Percentiles rank a stretch among this genome's conserved stretches.
Conservation (phyloP, 2,888 invertebrate genomes). For the Alitta virens region DNA sequence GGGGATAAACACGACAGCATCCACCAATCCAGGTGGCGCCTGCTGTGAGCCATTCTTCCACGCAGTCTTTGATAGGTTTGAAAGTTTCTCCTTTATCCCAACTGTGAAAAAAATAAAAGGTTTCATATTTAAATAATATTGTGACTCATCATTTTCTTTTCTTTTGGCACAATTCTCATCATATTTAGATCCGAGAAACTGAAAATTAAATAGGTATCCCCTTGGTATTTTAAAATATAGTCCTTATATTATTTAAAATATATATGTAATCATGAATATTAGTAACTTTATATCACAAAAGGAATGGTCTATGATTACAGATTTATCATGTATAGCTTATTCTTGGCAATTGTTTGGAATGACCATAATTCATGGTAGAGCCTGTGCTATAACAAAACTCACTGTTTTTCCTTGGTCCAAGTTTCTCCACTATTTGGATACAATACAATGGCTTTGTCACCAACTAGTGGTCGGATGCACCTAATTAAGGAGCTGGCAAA, state of each 20-base stretch:
- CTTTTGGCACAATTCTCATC: too few species aligned
- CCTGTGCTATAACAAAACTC: constrained; percentile 6
- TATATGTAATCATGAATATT: too few species aligned
- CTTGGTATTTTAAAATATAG: too few species aligned
- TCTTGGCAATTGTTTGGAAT: too few species aligned
- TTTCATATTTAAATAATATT: neutral
- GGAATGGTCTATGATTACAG: too few species aligned
- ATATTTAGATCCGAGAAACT: too few species aligned
- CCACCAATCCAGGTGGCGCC: constrained; percentile 87
- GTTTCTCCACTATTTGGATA: constrained; percentile 86
- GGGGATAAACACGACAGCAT: constrained; percentile 83
- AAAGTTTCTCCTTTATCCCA: constrained; percentile 50
- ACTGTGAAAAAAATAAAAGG: constrained; percentile 24
- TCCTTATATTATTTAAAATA: too few species aligned
- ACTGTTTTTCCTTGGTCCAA: constrained; percentile 51
- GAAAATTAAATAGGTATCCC: too few species aligned
- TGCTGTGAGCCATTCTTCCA: constrained; percentile 76
- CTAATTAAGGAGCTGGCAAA: constrained; percentile 62
- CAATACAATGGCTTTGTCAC: constrained; percentile 68
- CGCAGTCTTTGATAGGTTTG: constrained; percentile 66
- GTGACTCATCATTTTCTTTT: too few species aligned
- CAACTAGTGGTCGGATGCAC: constrained; percentile 33
- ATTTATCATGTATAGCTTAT: too few species aligned
- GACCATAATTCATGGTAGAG: too few species aligned
- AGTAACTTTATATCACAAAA: too few species aligned